These are phyloP conservation scores for Chrysoperla carnea DNA, from an alignment of 1,140 invertebrate genomes.

Conservation along the genomic window DNA sequence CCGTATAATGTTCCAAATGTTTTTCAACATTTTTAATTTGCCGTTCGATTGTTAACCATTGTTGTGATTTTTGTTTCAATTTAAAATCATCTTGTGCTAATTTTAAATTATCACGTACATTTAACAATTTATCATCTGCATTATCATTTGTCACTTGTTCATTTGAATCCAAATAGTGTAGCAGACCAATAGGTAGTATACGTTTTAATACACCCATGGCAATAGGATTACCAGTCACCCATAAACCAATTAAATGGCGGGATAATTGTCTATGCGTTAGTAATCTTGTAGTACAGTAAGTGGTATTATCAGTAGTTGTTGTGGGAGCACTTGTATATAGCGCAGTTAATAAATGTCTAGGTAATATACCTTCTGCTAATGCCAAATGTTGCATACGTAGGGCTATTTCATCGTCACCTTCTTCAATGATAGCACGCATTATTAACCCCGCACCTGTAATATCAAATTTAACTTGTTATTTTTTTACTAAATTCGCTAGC, in stretches of 20 bases:
- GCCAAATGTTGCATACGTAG: constrained; percentile 91
- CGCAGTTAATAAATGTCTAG: constrained; percentile 80
- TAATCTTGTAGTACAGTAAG: constrained; percentile 55
- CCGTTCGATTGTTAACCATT: constrained; percentile 49
- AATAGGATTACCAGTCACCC: constrained; percentile 87
- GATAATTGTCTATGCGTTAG: constrained; percentile 82
- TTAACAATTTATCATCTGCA: constrained; percentile 43
- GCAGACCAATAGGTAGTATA: constrained; percentile 77
- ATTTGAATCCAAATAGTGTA: constrained; percentile 76
- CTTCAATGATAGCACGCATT: constrained; percentile 94
- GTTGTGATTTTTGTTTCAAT: constrained; percentile 40
- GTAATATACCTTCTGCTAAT: constrained; percentile 90
- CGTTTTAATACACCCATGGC: constrained; percentile 76
- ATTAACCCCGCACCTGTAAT: constrained; percentile 67
- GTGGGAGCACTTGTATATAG: constrained; percentile 72
- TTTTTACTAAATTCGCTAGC: too few relatives aligned
- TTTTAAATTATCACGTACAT: constrained; percentile 86
- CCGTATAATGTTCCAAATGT: constrained; percentile 49
- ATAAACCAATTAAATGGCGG: constrained; percentile 90
- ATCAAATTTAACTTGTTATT: too few relatives aligned
- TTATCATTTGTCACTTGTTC: constrained; percentile 66
- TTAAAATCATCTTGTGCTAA: constrained; percentile 71
- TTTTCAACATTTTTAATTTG: constrained; percentile 63
- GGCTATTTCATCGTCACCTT: constrained; percentile 80
- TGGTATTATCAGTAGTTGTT: constrained; percentile 73